phyloP scores from a whole-genome alignment of 2,888 invertebrate genomes.

The Muschampia plurimacula region DNA sequence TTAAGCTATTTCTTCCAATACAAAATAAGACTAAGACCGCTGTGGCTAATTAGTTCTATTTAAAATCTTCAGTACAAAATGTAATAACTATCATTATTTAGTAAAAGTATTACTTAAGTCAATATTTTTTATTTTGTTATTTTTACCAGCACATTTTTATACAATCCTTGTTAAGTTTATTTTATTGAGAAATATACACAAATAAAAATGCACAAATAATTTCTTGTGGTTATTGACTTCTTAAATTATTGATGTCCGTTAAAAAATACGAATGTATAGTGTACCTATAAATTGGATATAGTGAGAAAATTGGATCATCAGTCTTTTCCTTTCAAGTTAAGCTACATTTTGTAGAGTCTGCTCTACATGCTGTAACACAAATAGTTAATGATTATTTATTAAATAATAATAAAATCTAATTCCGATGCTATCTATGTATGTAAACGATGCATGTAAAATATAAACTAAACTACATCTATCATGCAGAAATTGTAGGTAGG shows the following conservation, averaged over 20 bases:
- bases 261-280: no score
- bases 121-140: conserved; percentile 54
- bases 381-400: no score
- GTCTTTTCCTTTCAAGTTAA: no score
- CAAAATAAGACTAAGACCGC: conserved; percentile 89
- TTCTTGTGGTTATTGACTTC: neutral
- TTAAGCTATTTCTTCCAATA: conserved; percentile 97
- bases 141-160: conserved; percentile 56
- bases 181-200: conserved; percentile 40
- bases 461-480: no score
- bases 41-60: conserved; percentile 79
- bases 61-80: conserved; percentile 54
- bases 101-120: conserved; percentile 73
- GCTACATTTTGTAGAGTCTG: no score
- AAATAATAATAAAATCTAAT: no score
- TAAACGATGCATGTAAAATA: no score
- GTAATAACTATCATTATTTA: conserved; percentile 47
- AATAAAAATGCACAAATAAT: conserved; percentile 47
- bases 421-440: no score
- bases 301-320: no score
- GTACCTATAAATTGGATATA: no score
- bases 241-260: neutral
- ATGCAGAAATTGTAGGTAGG: no score
- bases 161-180: conserved; percentile 41
- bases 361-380: no score